phyloP scores from a whole-genome alignment of 2,113 vertebrate species.

The Syrrhaptes paradoxus region DNA sequence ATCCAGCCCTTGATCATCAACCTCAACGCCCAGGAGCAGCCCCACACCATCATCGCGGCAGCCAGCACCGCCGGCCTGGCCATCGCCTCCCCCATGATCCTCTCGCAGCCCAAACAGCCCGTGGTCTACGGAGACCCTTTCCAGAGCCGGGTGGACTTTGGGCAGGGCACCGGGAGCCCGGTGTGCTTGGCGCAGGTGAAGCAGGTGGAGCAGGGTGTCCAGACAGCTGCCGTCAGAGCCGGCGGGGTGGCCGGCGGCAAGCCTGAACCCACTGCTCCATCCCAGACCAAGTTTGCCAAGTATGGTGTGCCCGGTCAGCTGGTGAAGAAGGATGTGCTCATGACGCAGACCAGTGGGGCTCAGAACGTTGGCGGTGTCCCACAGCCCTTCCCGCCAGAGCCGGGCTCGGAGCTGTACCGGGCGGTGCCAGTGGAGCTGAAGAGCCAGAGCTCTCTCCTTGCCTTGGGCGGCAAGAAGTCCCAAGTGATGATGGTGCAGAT shows the following conservation, averaged over 20 bases:
- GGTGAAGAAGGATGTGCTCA: constrained; percentile 87
- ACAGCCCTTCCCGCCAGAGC: constrained; percentile 81
- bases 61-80: constrained; percentile 89
- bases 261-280: constrained; percentile 79
- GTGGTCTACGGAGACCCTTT: constrained; percentile 94
- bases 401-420: constrained; percentile 81
- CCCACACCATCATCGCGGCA: constrained; percentile 82
- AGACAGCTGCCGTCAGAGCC: constrained; percentile 65
- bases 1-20: constrained; percentile 97
- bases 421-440: constrained; percentile 86
- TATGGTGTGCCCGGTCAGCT: constrained; percentile 90
- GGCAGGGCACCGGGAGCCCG: constrained; percentile 88
- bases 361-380: constrained; percentile 78
- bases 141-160: constrained; percentile 92
- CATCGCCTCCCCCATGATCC: constrained; percentile 87
- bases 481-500: constrained; percentile 95
- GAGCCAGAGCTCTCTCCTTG: constrained; percentile 82
- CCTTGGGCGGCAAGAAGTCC: constrained; percentile 83
- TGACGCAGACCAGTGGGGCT: constrained; percentile 79
- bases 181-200: constrained; percentile 91
- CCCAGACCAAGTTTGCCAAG: constrained; percentile 88
- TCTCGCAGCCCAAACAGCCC: constrained; percentile 89
- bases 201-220: constrained; percentile 77
- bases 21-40: constrained; percentile 93
- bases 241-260: constrained; percentile 61